Conservation (phyloP, 1,140 invertebrate species). For the Brachionus asplanchnoidis region DNA sequence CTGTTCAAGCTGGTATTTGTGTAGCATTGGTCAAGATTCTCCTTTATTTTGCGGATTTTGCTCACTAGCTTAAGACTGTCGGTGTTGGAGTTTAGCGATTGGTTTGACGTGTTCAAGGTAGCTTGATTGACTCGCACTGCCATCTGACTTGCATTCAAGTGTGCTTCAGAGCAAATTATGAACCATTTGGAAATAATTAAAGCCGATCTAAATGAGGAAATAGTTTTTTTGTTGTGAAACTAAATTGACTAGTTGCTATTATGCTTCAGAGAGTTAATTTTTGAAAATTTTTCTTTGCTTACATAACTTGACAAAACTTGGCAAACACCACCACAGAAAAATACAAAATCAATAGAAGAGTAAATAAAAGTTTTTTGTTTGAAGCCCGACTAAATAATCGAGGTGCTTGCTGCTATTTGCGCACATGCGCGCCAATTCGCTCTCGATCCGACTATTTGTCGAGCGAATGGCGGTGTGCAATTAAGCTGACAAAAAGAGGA, state of each 20-base stretch:
- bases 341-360: neutral
- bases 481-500: neutral
- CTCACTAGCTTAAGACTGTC: neutral
- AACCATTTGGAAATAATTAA: neutral
- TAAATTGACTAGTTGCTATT: neutral
- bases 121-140: constrained; percentile 3
- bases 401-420: neutral
- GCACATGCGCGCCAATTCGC: neutral
- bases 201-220: neutral
- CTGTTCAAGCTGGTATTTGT: neutral
- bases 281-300: neutral
- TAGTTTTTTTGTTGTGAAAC: neutral
- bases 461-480: neutral
- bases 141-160: neutral
- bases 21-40: constrained; percentile 1
- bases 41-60: constrained; percentile 15
- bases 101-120: constrained; percentile 1
- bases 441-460: neutral
- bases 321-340: neutral
- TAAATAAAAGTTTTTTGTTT: neutral
- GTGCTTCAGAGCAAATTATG: neutral
- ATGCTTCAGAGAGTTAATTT: neutral
- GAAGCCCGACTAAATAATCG: neutral
- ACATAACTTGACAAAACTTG: neutral
- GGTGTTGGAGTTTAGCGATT: neutral